These are phyloP conservation scores for Periophthalmodon schlosseri DNA, from an alignment of 2,113 vertebrate species.

Conservation along the genomic window DNA sequence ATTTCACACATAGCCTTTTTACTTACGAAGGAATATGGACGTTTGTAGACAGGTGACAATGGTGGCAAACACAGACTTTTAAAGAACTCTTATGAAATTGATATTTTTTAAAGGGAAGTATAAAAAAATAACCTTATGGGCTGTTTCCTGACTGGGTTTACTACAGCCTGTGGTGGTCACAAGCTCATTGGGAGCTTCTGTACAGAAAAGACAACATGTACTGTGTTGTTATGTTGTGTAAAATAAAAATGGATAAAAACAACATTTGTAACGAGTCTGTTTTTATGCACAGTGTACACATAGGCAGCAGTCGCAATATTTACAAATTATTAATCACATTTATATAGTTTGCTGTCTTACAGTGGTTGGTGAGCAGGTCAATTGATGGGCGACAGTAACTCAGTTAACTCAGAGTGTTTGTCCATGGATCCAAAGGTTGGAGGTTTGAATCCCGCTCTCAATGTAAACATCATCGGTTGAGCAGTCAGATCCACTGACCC, in stretches of 20 bases:
- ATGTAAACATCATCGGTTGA: no score
- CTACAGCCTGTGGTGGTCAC: conserved; percentile 81
- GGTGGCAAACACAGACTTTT: conserved; percentile 50
- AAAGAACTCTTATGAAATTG: conserved; percentile 84
- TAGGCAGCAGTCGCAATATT: neutral
- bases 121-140: conserved; percentile 69
- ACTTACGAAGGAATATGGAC: conserved; percentile 62
- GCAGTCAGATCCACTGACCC: no score
- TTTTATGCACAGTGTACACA: conserved; percentile 7
- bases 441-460: no score
- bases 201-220: conserved; percentile 87
- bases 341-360: no score
- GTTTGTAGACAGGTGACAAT: conserved; percentile 71
- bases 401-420: no score
- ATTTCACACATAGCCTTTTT: conserved; percentile 85
- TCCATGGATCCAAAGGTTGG: no score
- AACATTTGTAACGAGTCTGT: conserved; percentile 51
- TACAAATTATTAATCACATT: no score
- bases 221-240: conserved; percentile 91
- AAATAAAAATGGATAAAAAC: conserved; percentile 83
- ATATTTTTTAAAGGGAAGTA: conserved; percentile 84
- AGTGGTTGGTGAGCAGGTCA: no score
- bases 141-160: conserved; percentile 81
- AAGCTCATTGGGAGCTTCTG: conserved; percentile 75
- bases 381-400: no score